Evolutionary conservation across 2,888 invertebrate species (phyloP).

Genomic region (Oligia fasciuncula): DNA sequence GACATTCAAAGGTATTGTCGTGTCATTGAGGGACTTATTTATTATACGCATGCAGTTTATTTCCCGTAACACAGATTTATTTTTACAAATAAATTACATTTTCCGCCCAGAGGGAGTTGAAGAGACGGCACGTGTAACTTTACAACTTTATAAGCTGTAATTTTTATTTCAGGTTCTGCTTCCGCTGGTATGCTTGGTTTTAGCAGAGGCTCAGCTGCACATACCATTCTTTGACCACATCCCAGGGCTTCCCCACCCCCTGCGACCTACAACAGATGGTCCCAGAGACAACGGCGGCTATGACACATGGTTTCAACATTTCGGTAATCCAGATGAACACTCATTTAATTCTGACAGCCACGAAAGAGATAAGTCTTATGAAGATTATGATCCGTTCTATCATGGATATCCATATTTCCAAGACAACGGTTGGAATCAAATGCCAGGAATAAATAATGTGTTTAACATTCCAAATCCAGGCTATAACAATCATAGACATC

Average conservation of each 20-base stretch:
- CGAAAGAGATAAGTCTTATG: constrained; percentile 14
- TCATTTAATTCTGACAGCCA: constrained; percentile 16
- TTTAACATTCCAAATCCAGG: constrained; percentile 29
- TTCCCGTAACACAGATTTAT: background rate
- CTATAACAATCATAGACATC: background rate
- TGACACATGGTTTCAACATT: constrained; percentile 29
- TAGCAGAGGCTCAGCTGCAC: constrained; percentile 26
- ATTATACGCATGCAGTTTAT: background rate
- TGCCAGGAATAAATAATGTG: constrained; percentile 41
- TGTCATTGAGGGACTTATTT: background rate
- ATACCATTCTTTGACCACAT: constrained; percentile 26
- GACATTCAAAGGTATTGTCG: background rate
- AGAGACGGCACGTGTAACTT: constrained; percentile 9
- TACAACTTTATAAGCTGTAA: background rate
- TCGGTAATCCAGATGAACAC: constrained; percentile 27
- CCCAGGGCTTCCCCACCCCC: background rate
- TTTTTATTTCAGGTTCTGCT: constrained; percentile 58
- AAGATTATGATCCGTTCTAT: constrained; percentile 17
- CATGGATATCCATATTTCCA: constrained; percentile 26
- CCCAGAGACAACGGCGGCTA: background rate
- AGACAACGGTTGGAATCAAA: background rate
- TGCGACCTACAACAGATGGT: background rate
- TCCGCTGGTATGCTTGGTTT: constrained; percentile 28
- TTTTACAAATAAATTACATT: constrained; percentile 19
- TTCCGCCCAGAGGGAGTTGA: background rate